Base-by-base conservation (phyloP, 2,888 invertebrate genomes). In the Lathronympha strigana region DNA sequence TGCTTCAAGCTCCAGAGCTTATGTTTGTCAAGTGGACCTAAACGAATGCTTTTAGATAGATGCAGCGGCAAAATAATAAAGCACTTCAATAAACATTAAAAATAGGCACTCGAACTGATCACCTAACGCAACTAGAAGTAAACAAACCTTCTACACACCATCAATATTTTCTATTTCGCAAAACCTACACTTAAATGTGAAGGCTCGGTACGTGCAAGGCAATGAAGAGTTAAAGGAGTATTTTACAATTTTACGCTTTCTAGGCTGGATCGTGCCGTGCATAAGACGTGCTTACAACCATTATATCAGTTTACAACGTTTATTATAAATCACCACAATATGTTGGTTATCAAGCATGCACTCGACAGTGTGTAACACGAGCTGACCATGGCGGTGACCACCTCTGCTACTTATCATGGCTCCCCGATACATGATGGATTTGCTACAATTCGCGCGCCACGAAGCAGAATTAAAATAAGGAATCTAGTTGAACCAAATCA, bases 341-440 rank as follows among this genome's bases (percentile, higher is more conserved):
- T 55, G 36, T 40, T 36, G 15, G 11, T 47, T 23, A 21, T 15
- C 13, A 19, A 61, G 36, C 17, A 61, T 61, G 54, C 21, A 45
- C 31, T 40, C 38, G 31, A 47, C 45, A 55, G 70, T 71, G 38
- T 80, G 76, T 72, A 71, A 73, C 72, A 68, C 68, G 73, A 71
- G 68, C 67, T 73, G 63, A 78, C 79, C 47, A 87, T 88, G 91
- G 91, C 92, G 58, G 89, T 90, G 61, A 90, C 91, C 17, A 90
- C 90, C 63, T 88, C 92, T 31, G 79, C 86, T 61, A 86, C 86
- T 55, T 91, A 86, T 77, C 88, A 90, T 76, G 90, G 90, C 61
- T 87, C 94, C 61, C 94, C 95, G 66, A 94, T 97, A 58, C 95
- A 96, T 85, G 97, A 97, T 86, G 97, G 97, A 63, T 97, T 96